Evolutionary conservation across 2,797 vertebrate species (phyloP).

Genomic region (Luscinia megarhynchos): DNA sequence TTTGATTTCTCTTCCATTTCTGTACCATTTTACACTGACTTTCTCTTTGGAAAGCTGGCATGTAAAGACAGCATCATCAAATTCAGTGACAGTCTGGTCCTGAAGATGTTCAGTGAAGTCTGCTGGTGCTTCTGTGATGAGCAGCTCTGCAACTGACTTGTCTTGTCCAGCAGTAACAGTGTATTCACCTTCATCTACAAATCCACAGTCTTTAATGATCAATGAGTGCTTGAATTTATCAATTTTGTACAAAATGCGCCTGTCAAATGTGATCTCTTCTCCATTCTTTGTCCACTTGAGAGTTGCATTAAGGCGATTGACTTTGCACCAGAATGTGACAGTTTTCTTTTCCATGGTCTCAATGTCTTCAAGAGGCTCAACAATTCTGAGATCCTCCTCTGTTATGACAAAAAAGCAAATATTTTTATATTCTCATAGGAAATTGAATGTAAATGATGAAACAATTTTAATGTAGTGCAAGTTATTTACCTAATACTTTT

Average conservation of each 20-base stretch:
- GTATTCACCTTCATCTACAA: constrained; percentile 95
- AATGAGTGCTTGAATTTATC: constrained; percentile 95
- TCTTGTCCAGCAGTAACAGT: constrained; percentile 87
- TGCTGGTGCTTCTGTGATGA: constrained; percentile 95
- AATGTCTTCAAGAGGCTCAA: constrained; percentile 92
- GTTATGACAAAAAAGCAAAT: constrained; percentile 22
- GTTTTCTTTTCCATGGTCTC: constrained; percentile 98
- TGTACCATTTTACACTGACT: constrained; percentile 94
- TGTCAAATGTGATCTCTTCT: constrained; percentile 87
- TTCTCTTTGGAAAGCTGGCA: constrained; percentile 96
- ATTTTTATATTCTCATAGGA: constrained; percentile 8
- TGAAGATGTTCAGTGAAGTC: constrained; percentile 90
- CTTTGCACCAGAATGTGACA: constrained; percentile 94
- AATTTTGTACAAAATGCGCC: constrained; percentile 87
- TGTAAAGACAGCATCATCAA: constrained; percentile 92
- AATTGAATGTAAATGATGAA: neutral
- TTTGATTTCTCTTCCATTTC: constrained; percentile 94
- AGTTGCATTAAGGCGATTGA: constrained; percentile 90
- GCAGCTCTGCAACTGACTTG: constrained; percentile 91
- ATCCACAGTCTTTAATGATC: constrained; percentile 92
- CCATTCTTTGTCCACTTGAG: constrained; percentile 93
- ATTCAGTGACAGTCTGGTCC: constrained; percentile 96
- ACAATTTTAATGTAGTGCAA: neutral
- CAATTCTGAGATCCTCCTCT: constrained; percentile 94
- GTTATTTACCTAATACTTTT: constrained; percentile 86